Base-by-base conservation (phyloP, 2,113 vertebrate genomes). In the Ptychochromis oligacanthus region DNA sequence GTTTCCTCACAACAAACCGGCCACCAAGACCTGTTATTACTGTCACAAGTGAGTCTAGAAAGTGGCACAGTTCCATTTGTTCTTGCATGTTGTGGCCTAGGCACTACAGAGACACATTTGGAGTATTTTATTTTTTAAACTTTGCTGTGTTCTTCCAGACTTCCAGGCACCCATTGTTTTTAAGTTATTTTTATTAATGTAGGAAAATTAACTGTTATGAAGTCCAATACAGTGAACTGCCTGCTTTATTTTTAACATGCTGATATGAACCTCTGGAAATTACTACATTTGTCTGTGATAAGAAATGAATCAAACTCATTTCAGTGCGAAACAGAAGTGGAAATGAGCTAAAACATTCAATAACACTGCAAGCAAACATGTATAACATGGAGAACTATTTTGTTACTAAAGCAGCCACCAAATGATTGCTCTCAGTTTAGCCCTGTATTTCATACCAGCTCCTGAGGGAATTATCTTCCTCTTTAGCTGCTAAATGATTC, bases 21-120 rank as follows among this genome's bases (percentile, higher is more conserved):
- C 90, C 85, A 94, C 94, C 88, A 98, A 96, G 95, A 96, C 81
- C 83, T 99, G 98, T 82, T 94, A 97, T 80, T 94, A 94, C 95
- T 99, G 98, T 90, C 94, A 93, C 88, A 98, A 97, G 98, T 99
- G 95, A 96, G 94, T 80, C 13, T 46, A 34, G 38, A 18, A 43
- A 40, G 4, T 31, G 6, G 6, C 34, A 36, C 34, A 36, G 6
- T 36, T 36, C 5, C 34, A 36, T 4, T n/a, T 36, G 34, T 36
- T 36, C 3, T 43, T 43, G 40, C 4, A 5, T 43, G 40, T 13
- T 13, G 40, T 43, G 12, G 40, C 12, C 12, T 4, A 13, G 4
- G 34, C 6, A 36, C 40, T 43, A 43, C 40, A 43, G 3, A 13
- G 12, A 13, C 40, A 43, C 4, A 13, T 13, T 13, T 14, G 5